Percentiles rank a stretch among this genome's conserved stretches.
These are phyloP conservation scores for Leptobrachium leishanense DNA, from an alignment of 2,113 vertebrate genomes.

Conservation along the genomic window DNA sequence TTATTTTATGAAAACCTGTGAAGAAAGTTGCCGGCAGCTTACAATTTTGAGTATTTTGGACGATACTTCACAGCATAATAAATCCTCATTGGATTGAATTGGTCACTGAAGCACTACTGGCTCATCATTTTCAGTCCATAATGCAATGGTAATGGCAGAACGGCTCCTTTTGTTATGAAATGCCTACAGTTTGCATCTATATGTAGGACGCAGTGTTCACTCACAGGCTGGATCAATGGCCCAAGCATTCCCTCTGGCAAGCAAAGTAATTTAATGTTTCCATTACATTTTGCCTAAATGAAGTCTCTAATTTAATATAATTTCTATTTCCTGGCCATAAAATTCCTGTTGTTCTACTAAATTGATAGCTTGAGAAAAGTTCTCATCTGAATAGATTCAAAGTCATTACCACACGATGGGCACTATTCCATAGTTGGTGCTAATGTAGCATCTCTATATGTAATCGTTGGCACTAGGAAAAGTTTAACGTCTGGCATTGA, in stretches of 20 bases:
- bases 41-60: neutral
- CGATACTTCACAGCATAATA: neutral
- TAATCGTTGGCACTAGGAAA: no score
- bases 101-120: neutral
- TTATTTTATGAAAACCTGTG: no score
- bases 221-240: conserved; percentile 17
- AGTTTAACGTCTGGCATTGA: no score
- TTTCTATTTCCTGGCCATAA: conserved; percentile 15
- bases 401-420: conserved; percentile 17
- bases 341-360: conserved; percentile 10
- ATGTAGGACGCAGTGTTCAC: conserved; percentile 4
- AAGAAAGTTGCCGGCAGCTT: neutral
- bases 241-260: conserved; percentile 32
- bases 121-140: neutral
- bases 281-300: conserved; percentile 38
- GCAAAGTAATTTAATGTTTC: conserved; percentile 42
- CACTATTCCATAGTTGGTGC: no score
- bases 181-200: conserved; percentile 7
- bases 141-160: conserved; percentile 7
- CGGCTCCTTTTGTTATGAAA: neutral
- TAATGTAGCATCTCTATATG: no score
- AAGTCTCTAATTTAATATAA: conserved; percentile 15
- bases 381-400: conserved; percentile 34
- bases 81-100: neutral
- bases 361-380: neutral